Base-by-base conservation (phyloP, 2,888 invertebrate genomes). In the Plebejus melissa region DNA sequence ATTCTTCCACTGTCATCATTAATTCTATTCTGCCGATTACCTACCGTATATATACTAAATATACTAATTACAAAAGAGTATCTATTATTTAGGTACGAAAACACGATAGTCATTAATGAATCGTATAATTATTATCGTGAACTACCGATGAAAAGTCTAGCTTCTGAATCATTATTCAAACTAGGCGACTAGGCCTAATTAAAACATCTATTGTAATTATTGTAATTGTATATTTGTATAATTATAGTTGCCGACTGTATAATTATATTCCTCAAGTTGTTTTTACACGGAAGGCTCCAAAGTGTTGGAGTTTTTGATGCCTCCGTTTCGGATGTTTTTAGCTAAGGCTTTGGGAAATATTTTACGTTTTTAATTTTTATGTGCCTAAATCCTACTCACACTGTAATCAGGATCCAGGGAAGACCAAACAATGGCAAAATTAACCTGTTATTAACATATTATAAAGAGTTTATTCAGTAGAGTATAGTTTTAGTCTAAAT, bases 151-250 rank as follows among this genome's bases (percentile, higher is more conserved):
- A 65, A 65, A 65, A 65, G 65, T 65, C 32, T 65, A 65, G 65
- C 65, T 65, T 65, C 65, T 65, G 65, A 65, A 65, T 65, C 22
- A 65, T 65, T 65, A 65, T 65, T 65, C 65, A 65, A 65, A 65
- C 65, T 9, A 65, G 16, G 13, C 36, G 36, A 65, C 65, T 9
- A 65, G 32, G 13, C 36, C 32, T 65, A 65, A 65, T 65, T 65
- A 65, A 65, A 65, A 32, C 32, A 16, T 65, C 65, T 13, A 65
- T 65, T 65, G 65, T 65, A 65, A 65, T 65, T 36, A 65, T 65
- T 32, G 32, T 65, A 28, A 60, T 60, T 60, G 28, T 65, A 65
- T 65, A 65, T 65, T 65, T 65, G 32, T 65, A 32, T 65, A 65
- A 65, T 65, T 36, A 16, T 65, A 65, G 32, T 65, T 16, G 65